Evolutionary conservation across 53 echinoderm and acorn worm species (phyloP).

Genomic region (Crossaster papposus): DNA sequence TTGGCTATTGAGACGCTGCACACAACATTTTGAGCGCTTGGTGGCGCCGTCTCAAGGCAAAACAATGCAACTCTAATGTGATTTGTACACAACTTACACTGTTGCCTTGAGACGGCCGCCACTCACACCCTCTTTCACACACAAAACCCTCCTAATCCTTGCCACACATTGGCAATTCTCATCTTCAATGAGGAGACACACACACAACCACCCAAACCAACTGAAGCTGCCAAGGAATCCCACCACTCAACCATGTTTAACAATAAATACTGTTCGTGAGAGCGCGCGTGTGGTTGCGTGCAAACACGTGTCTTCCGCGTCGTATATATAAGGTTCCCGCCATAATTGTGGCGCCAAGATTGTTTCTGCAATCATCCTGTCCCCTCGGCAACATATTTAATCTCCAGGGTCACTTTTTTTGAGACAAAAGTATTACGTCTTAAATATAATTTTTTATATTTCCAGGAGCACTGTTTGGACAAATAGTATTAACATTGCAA

Average conservation of each 20-base stretch:
- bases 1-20: no score
- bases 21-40: no score
- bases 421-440: neutral
- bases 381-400: conserved; percentile 16
- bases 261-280: neutral
- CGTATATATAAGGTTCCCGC: neutral
- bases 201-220: neutral
- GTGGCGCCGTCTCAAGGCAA: no score
- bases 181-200: no score
- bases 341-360: conserved; percentile 28
- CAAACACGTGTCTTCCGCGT: neutral
- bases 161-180: no score
- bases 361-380: neutral
- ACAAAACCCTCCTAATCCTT: no score
- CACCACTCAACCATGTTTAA: neutral
- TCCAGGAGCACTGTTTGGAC: neutral
- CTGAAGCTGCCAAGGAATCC: neutral
- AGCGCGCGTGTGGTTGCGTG: neutral
- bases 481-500: no score
- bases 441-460: neutral
- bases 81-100: no score
- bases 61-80: no score
- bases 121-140: no score
- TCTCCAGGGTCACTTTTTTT: neutral
- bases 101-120: no score